phyloP scores from a whole-genome alignment of 2,113 vertebrate species.

The Ornithorhynchus anatinus region DNA sequence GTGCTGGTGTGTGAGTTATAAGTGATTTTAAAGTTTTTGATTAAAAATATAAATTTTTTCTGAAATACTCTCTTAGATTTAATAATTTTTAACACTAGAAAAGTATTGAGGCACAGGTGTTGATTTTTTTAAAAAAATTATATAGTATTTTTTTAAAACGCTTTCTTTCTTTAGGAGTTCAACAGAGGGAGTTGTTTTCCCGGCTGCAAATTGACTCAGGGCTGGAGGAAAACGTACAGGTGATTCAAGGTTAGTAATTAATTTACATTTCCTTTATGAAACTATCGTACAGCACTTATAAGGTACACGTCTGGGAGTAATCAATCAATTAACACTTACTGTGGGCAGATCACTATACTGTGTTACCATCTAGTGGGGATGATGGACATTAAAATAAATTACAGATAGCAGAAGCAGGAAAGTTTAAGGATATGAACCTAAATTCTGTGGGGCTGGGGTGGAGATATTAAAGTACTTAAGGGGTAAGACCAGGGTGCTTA shows the following conservation, averaged over 20 bases:
- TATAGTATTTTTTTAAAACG: slow-evolving; percentile 39
- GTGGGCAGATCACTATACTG: too few relatives aligned
- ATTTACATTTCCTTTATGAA: slow-evolving; percentile 1
- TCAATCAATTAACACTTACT: too few relatives aligned
- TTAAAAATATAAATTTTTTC: not conserved
- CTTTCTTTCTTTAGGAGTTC: slow-evolving; percentile 56
- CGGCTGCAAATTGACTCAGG: slow-evolving; percentile 81
- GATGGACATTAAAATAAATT: too few relatives aligned
- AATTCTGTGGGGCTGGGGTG: not conserved
- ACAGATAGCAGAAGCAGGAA: too few relatives aligned
- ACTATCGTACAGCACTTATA: too few relatives aligned
- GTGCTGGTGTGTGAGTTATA: not conserved
- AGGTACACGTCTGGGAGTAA: slow-evolving; percentile 31
- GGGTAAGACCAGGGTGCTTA: not conserved
- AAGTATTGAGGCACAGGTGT: not conserved
- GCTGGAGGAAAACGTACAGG: slow-evolving; percentile 64
- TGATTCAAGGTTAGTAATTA: slow-evolving; percentile 65
- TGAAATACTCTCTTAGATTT: not conserved
- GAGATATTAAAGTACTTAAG: not conserved
- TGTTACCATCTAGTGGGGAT: fast-evolving
- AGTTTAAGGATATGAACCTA: too few relatives aligned
- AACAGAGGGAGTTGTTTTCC: slow-evolving; percentile 75
- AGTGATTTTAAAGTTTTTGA: not conserved
- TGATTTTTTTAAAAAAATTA: slow-evolving; percentile 12
- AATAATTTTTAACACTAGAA: not conserved